Evolutionary conservation across 2,113 vertebrate species (phyloP).

Genomic region (Phaetusa simplex): DNA sequence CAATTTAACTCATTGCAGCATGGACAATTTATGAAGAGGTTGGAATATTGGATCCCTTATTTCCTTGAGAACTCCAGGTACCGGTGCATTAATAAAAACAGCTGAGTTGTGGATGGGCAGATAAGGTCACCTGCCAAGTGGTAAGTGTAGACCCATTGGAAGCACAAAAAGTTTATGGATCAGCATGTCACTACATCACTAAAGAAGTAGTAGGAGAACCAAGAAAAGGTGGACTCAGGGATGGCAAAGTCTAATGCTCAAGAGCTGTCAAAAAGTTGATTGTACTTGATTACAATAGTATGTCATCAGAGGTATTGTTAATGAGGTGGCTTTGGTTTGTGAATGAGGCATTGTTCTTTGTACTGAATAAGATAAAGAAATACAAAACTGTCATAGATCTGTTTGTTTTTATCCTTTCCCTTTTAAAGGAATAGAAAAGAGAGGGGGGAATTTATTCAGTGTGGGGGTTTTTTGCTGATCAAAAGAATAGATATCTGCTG

Average conservation of each 20-base stretch:
- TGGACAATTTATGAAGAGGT: not conserved
- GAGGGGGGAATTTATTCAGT: not conserved
- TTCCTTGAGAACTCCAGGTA: not conserved
- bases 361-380: not conserved
- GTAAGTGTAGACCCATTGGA: not conserved
- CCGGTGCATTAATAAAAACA: not conserved
- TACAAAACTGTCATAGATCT: not conserved
- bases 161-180: not conserved
- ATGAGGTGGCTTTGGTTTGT: not conserved
- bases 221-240: not conserved
- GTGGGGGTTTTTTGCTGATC: not conserved
- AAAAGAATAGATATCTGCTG: not conserved
- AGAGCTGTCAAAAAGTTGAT: not conserved
- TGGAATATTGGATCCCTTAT: not conserved
- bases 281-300: not conserved
- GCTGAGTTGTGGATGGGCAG: not conserved
- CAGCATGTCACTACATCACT: not conserved
- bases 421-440: not conserved
- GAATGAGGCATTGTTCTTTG: not conserved
- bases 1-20: not conserved
- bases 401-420: fast-evolving
- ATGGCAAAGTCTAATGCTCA: not conserved
- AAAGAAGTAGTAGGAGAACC: not conserved
- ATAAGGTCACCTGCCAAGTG: not conserved
- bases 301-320: not conserved